These are phyloP conservation scores for Acrocephalus arundinaceus DNA, from an alignment of 2,113 vertebrate genomes.

Conservation along the genomic window DNA sequence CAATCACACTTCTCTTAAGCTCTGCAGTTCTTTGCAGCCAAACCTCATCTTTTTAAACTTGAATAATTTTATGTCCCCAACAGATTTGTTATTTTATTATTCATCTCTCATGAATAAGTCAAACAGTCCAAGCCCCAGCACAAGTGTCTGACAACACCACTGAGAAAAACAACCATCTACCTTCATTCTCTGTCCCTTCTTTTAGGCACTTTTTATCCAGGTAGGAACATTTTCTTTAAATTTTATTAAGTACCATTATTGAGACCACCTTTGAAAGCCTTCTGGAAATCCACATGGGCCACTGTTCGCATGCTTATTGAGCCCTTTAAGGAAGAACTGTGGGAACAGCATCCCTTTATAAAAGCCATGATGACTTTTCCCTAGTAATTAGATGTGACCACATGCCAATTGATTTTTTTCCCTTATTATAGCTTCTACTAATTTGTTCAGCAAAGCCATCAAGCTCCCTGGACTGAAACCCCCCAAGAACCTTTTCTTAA, in stretches of 20 bases:
- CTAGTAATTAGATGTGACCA: background rate
- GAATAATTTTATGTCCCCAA: slow-evolving; percentile 3
- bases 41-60: background rate
- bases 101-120: slow-evolving; percentile 23
- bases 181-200: background rate
- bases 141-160: background rate
- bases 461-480: background rate
- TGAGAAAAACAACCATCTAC: background rate
- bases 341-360: background rate
- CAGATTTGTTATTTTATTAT: slow-evolving; percentile 13
- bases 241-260: background rate
- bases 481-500: background rate
- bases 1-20: background rate
- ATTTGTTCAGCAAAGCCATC: background rate
- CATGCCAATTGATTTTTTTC: background rate
- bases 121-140: background rate
- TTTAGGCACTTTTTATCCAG: background rate
- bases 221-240: background rate
- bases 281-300: background rate
- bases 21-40: background rate
- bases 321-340: background rate
- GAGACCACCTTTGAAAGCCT: background rate
- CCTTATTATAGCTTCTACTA: slow-evolving; percentile 5
- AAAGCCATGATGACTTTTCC: background rate
- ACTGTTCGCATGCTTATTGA: background rate